These are phyloP conservation scores for Ectropis grisescens DNA, from an alignment of 1,140 invertebrate species.

Conservation along the genomic window DNA sequence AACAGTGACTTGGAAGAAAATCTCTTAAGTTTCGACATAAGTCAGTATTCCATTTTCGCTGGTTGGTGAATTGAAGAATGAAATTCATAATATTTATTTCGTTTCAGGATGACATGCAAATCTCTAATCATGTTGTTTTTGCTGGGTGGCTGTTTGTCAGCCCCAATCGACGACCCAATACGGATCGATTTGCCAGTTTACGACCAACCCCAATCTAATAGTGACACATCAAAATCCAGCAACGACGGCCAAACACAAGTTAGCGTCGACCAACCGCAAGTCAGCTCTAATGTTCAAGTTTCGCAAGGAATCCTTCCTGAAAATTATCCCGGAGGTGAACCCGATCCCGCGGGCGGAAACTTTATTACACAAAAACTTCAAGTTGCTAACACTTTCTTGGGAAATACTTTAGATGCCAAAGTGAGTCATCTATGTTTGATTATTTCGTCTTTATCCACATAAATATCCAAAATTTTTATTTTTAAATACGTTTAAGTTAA, in stretches of 20 bases:
- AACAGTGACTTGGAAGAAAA: no score
- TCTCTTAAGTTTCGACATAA: no score
- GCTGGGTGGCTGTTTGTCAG: slow-evolving; percentile 12
- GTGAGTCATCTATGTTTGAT: no score
- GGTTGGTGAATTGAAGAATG: no score
- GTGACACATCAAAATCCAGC: no score
- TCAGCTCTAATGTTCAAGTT: slow-evolving; percentile 8
- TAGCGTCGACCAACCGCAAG: no score
- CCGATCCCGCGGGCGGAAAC: slow-evolving; percentile 6
- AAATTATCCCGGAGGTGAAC: slow-evolving; percentile 27
- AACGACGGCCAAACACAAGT: no score
- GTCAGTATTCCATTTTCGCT: no score
- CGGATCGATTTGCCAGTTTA: slow-evolving; percentile 52
- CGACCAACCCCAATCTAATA: slow-evolving; percentile 26
- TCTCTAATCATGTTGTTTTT: slow-evolving; percentile 10
- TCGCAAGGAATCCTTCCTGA: slow-evolving; percentile 24
- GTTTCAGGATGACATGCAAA: slow-evolving; percentile 31
- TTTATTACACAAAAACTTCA: slow-evolving; percentile 15
- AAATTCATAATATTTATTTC: no score
- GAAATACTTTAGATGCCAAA: slow-evolving; percentile 9
- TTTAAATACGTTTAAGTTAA: no score
- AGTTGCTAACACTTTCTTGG: slow-evolving; percentile 5
- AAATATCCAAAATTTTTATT: slow-evolving; percentile 1
- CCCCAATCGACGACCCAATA: slow-evolving; percentile 39
- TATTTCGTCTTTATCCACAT: not conserved